These are phyloP conservation scores for Pelecanoides urinatrix DNA, from an alignment of 2,113 vertebrate genomes.

Conservation along the genomic window DNA sequence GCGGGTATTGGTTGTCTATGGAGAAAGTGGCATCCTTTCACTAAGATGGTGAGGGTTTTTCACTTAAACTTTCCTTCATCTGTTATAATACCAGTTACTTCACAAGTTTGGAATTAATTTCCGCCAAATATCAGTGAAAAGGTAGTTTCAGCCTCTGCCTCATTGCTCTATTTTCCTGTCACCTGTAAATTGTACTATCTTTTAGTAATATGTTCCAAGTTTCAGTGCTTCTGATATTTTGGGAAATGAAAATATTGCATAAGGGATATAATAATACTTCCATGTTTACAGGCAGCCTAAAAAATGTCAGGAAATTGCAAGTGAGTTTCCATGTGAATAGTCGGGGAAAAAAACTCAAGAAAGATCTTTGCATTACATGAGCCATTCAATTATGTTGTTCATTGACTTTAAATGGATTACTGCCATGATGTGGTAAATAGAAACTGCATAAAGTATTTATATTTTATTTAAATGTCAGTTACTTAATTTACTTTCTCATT, in stretches of 20 bases:
- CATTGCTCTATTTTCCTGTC: background rate
- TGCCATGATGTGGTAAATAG: constrained; percentile 48
- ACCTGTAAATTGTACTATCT: rapidly evolving
- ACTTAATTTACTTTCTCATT: constrained; percentile 68
- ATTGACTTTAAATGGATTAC: constrained; percentile 50
- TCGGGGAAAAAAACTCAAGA: background rate
- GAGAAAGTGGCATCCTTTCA: background rate
- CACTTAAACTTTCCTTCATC: background rate
- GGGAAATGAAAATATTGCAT: background rate
- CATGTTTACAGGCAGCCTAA: background rate
- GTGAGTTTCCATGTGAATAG: background rate
- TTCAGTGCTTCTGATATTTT: background rate
- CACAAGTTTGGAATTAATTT: background rate
- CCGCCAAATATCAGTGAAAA: background rate
- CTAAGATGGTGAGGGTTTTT: rapidly evolving
- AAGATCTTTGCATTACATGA: background rate
- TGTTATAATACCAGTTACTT: background rate
- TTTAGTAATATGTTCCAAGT: background rate
- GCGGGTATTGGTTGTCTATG: background rate
- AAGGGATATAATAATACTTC: background rate
- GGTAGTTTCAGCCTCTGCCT: background rate
- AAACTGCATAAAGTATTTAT: constrained; percentile 62
- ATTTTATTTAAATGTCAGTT: constrained; percentile 63
- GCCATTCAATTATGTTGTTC: constrained; percentile 43
- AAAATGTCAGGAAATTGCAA: background rate